Evolutionary conservation across 1,140 invertebrate genomes (phyloP), one percentile per base, ranked within the genome.

Genomic region (Phthorimaea operculella): DNA sequence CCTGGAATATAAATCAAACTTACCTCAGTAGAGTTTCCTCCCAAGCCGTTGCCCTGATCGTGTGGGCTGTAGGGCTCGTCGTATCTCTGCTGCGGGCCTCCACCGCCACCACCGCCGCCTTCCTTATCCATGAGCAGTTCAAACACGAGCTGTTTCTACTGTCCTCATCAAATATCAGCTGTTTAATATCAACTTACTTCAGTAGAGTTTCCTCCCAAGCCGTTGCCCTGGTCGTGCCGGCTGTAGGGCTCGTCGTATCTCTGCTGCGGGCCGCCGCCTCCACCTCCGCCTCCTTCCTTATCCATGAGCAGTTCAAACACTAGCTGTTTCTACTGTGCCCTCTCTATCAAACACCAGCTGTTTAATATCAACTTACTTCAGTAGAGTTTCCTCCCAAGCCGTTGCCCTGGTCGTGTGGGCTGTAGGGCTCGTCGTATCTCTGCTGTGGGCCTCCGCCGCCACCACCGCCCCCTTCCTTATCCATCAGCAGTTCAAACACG

Each of bases 81-180:
- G 69, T 84, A 72, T 7, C 60, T 62, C 71, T 83, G 69, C 74
- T 87, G 77, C 21, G 21, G 21, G 53, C 85, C 85, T n/a, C 73
- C 66, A 5, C 76, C 74, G 66, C 88, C 83, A 52, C 86, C 87
- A 60, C 87, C 89, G 71, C 92, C 91, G 82, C 92, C 91, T 80
- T 96, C 95, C 83, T 96, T 96, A 70, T 96, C 93, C 1, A 92
- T 91, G 53, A 98, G 91, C 34, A 98, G 87, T 72, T 98, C 95
- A 68, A 95, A 94, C 1, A 99, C 96, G 70, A 98, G 89, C 77
- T 97, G 94, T 73, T 98, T 98, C n/a, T n/a, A n/a, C n/a, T n/a
- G n/a, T n/a, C n/a, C n/a, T n/a, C n/a, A n/a, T n/a, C n/a, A n/a
- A n/a, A n/a, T n/a, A n/a, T n/a, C n/a, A n/a, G n/a, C n/a, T n/a